phyloP scores from a whole-genome alignment of 2,888 invertebrate genomes.

The Phanerotoma sp. region DNA sequence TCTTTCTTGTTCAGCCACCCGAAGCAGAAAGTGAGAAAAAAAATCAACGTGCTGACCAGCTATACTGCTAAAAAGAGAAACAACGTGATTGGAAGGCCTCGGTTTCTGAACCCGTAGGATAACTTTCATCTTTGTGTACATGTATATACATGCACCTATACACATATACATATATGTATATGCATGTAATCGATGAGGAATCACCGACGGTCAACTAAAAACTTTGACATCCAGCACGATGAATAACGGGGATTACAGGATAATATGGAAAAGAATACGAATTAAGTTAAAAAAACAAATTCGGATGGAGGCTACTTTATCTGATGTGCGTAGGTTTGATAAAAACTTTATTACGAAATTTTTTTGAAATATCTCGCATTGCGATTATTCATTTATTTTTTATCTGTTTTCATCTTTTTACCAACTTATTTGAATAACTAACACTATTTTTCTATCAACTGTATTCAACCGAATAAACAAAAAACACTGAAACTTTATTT shows the following conservation, averaged over 20 bases:
- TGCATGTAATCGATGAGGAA: constrained; percentile 19
- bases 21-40: constrained; percentile 33
- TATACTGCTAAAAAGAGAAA: constrained; percentile 9
- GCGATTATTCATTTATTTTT: too few species aligned
- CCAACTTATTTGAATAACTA: too few species aligned
- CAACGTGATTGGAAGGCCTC: constrained; percentile 4
- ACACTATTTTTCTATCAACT: too few species aligned
- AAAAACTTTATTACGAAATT: too few species aligned
- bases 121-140: constrained; percentile 17
- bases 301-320: not conserved
- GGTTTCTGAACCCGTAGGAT: constrained; percentile 15
- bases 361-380: too few species aligned
- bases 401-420: too few species aligned
- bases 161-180: constrained; percentile 7
- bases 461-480: too few species aligned
- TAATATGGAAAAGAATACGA: not conserved
- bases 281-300: constrained; percentile 6
- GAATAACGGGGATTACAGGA: constrained; percentile 13
- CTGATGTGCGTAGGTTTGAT: too few species aligned
- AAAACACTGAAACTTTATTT: too few species aligned
- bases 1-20: constrained; percentile 28
- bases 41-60: constrained; percentile 16
- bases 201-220: constrained; percentile 6
- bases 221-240: constrained; percentile 2
- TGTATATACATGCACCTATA: constrained; percentile 19